Conservation (phyloP, 1,140 invertebrate species). For the Procambarus clarkii region DNA sequence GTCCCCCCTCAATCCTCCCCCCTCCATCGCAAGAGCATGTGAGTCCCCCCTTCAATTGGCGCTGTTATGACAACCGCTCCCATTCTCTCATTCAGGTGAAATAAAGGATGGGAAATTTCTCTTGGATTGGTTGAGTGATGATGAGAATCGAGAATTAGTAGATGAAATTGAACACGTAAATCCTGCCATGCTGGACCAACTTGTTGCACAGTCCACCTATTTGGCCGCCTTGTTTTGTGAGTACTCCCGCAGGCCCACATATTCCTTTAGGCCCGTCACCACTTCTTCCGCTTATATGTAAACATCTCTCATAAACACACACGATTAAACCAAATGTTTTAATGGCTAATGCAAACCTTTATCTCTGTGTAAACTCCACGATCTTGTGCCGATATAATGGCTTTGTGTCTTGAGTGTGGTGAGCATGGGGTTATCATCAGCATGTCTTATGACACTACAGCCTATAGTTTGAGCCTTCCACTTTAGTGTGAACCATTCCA, state of each 20-base stretch:
- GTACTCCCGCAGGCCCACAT: constrained; percentile 58
- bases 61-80: constrained; percentile 23
- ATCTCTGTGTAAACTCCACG: background rate
- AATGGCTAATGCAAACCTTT: background rate
- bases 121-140: constrained; percentile 76
- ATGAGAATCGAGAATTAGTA: constrained; percentile 76
- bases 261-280: background rate
- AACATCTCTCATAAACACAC: background rate
- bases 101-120: constrained; percentile 75
- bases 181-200: constrained; percentile 75
- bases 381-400: background rate
- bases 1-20: too few species aligned
- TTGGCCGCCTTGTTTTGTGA: constrained; percentile 76
- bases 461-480: background rate
- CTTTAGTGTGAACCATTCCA: background rate
- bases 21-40: background rate
- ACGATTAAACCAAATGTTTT: background rate
- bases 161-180: constrained; percentile 77
- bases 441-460: background rate
- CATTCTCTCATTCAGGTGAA: constrained; percentile 74
- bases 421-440: background rate
- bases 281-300: background rate
- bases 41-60: background rate
- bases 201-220: constrained; percentile 75
- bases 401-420: background rate